A percentile compares a stretch with the other conserved stretches of the same genome.
Evolutionary conservation across 1,140 invertebrate species (phyloP).

Genomic region (Halictus rubicundus): DNA sequence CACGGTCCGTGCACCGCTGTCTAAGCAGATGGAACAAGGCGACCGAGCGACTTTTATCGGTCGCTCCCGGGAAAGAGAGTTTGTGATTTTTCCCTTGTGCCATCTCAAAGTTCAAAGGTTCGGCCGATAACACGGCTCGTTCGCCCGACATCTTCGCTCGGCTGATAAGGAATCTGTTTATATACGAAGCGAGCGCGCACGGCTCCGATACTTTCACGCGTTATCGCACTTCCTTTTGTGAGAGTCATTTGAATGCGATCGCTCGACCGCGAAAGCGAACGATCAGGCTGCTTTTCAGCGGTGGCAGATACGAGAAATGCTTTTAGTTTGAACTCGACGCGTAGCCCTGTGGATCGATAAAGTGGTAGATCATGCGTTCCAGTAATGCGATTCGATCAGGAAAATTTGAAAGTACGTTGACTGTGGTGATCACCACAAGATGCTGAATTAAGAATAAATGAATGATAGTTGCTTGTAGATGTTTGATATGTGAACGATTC

Average conservation of each 20-base stretch:
- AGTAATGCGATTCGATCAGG: too few relatives aligned
- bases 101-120: slow-evolving; percentile 63
- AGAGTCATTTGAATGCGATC: not conserved
- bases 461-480: too few relatives aligned
- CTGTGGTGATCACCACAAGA: too few relatives aligned
- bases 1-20: slow-evolving; percentile 36
- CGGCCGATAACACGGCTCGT: slow-evolving; percentile 45
- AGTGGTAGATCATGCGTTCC: too few relatives aligned
- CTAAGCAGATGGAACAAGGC: slow-evolving; percentile 43
- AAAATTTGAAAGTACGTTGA: too few relatives aligned
- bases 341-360: too few relatives aligned
- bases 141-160: slow-evolving; percentile 39
- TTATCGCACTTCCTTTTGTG: slow-evolving; percentile 44
- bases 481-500: too few relatives aligned
- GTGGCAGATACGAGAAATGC: too few relatives aligned
- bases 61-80: slow-evolving; percentile 13
- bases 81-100: slow-evolving; percentile 48
- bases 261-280: not conserved
- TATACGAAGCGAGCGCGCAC: slow-evolving; percentile 29
- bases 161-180: slow-evolving; percentile 59
- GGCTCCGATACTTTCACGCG: slow-evolving; percentile 25
- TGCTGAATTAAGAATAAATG: too few relatives aligned
- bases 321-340: too few relatives aligned
- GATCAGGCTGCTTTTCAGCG: not conserved
- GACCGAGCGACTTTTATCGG: slow-evolving; percentile 29